Percentiles rank a stretch among this genome's conserved stretches.
Conservation (phyloP, 2,888 invertebrate genomes). For the Zaprionus lineosus region DNA sequence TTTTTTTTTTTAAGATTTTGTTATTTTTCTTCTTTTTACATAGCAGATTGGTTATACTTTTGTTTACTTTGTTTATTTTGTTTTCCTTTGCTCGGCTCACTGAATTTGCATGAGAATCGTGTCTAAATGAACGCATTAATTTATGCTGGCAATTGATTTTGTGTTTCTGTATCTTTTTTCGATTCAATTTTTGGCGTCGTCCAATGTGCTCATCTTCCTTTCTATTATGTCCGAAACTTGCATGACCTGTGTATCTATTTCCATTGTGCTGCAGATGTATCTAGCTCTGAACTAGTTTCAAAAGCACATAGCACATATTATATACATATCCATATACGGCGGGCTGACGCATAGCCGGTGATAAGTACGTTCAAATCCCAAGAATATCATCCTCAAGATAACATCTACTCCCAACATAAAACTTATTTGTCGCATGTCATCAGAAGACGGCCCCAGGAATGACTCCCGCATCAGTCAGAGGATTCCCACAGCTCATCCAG, state of each 20-base stretch:
- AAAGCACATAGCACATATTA: background rate
- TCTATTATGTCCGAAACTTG: conserved; percentile 63
- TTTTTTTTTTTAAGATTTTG: conserved; percentile 4
- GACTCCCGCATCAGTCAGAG: too few relatives aligned
- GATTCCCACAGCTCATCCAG: too few relatives aligned
- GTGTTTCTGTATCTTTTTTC: conserved; percentile 21
- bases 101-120: conserved; percentile 77
- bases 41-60: conserved; percentile 44
- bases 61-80: conserved; percentile 29
- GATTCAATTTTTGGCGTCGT: conserved; percentile 9
- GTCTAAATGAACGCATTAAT: conserved; percentile 76
- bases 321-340: background rate
- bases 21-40: conserved; percentile 40
- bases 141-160: conserved; percentile 72
- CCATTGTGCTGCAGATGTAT: conserved; percentile 55
- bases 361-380: too few relatives aligned
- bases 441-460: too few relatives aligned
- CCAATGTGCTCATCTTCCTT: conserved; percentile 53
- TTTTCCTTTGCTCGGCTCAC: conserved; percentile 28
- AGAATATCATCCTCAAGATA: too few relatives aligned
- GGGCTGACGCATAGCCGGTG: too few relatives aligned
- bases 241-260: conserved; percentile 64
- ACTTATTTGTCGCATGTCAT: too few relatives aligned
- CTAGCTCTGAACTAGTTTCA: conserved; percentile 67
- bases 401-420: too few relatives aligned